Evolutionary conservation across 2,797 vertebrate genomes (phyloP).

Genomic region (Diceros bicornis): DNA sequence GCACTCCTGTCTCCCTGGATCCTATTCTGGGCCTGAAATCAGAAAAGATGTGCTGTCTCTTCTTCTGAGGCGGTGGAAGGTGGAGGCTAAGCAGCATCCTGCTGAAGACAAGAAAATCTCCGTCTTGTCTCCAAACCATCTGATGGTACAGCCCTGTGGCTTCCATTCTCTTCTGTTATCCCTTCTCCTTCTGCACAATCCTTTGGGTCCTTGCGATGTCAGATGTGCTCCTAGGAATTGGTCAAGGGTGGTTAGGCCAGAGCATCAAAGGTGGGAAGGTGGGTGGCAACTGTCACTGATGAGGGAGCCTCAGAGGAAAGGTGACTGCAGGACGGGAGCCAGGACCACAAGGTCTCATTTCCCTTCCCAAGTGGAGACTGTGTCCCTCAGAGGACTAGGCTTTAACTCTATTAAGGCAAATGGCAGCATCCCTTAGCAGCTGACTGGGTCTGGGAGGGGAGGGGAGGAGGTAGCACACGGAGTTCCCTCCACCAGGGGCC

Average conservation of each 20-base stretch:
- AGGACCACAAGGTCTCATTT: background rate
- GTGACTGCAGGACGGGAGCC: background rate
- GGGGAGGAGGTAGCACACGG: too few species aligned
- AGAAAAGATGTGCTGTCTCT: background rate
- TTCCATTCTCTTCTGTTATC: background rate
- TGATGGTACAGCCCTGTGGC: rapidly evolving
- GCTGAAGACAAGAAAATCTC: background rate
- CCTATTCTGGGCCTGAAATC: rapidly evolving
- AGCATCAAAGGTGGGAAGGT: too few species aligned
- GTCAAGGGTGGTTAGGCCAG: too few species aligned
- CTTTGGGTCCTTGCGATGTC: background rate
- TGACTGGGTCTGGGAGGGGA: background rate
- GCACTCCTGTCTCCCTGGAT: rapidly evolving
- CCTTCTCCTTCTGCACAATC: background rate
- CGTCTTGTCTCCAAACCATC: rapidly evolving
- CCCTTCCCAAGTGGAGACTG: background rate
- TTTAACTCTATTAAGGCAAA: too few species aligned
- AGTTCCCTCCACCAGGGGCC: background rate
- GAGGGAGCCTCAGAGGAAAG: background rate
- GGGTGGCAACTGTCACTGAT: background rate
- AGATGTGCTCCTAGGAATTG: background rate
- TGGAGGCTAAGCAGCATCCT: too few species aligned
- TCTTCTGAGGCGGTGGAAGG: background rate
- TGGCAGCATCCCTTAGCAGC: background rate
- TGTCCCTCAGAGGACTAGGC: background rate